Conservation (phyloP, 1,140 invertebrate genomes). For the Plectrocnemia conspersa region DNA sequence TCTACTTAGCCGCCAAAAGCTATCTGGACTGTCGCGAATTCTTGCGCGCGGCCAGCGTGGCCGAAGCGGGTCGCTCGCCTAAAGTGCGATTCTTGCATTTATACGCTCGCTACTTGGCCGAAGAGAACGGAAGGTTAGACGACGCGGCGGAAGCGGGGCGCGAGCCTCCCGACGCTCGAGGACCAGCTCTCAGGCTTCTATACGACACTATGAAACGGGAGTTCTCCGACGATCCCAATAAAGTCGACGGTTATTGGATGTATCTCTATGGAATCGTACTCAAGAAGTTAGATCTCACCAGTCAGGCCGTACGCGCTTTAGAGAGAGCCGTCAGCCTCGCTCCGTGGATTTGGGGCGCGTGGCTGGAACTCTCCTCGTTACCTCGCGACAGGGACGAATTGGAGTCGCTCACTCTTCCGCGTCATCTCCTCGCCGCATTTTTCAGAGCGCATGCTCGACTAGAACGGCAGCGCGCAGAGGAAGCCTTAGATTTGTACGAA, state of each 20-base stretch:
- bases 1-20: conserved; percentile 77
- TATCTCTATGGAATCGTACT: conserved; percentile 91
- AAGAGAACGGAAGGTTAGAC: conserved; percentile 83
- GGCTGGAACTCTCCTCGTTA: conserved; percentile 85
- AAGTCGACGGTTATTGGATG: conserved; percentile 80
- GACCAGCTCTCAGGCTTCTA: too few relatives aligned
- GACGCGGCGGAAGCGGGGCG: conserved; percentile 74
- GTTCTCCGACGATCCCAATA: conserved; percentile 55
- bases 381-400: conserved; percentile 74
- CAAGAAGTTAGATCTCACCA: conserved; percentile 77
- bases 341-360: conserved; percentile 88
- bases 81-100: conserved; percentile 48
- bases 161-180: too few relatives aligned
- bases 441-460: conserved; percentile 88
- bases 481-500: conserved; percentile 79
- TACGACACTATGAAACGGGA: conserved; percentile 55
- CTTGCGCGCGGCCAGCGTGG: conserved; percentile 81
- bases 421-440: conserved; percentile 93
- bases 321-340: conserved; percentile 70
- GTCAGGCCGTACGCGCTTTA: conserved; percentile 70
- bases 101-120: conserved; percentile 65
- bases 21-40: conserved; percentile 93
- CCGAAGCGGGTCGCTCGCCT: conserved; percentile 63
- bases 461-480: conserved; percentile 85
- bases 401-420: conserved; percentile 65